phyloP scores from a whole-genome alignment of 2,888 invertebrate species.

The Shargacucullia verbasci region DNA sequence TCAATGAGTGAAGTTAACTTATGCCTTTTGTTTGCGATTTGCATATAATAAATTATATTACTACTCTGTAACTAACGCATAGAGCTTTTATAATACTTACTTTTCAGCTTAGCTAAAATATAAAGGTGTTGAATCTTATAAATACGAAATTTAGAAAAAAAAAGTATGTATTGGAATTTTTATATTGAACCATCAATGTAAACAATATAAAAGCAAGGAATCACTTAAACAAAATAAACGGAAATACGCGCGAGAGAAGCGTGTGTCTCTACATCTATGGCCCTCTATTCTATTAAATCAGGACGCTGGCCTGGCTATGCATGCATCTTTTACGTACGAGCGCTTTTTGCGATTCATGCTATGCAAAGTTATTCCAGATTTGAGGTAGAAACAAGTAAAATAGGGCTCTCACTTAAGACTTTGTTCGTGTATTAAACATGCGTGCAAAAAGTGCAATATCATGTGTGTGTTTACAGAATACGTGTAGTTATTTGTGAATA shows the following conservation, averaged over 20 bases:
- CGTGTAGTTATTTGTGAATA: too few relatives aligned
- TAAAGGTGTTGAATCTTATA: too few relatives aligned
- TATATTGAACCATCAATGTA: constrained; percentile 61
- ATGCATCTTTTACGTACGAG: constrained; percentile 72
- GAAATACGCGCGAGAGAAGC: constrained; percentile 54
- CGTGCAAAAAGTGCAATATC: constrained; percentile 26
- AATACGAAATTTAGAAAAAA: too few relatives aligned
- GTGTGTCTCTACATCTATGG: constrained; percentile 69
- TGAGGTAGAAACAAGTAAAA: constrained; percentile 74
- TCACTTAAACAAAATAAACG: constrained; percentile 62
- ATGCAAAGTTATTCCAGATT: constrained; percentile 85
- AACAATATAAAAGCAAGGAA: constrained; percentile 58
- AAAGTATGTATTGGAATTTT: too few relatives aligned
- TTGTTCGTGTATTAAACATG: constrained; percentile 43
- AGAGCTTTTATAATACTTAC: too few relatives aligned
- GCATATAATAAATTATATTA: too few relatives aligned
- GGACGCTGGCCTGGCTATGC: constrained; percentile 65
- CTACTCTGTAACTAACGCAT: too few relatives aligned
- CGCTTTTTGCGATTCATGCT: constrained; percentile 81
- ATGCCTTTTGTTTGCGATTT: too few relatives aligned
- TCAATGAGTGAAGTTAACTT: too few relatives aligned
- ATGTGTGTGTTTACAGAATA: too few relatives aligned
- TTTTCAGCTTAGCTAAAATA: too few relatives aligned
- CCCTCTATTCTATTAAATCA: constrained; percentile 84
- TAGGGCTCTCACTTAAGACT: constrained; percentile 57